Evolutionary conservation across 2,797 vertebrate genomes (phyloP).

Genomic region (Enteromius mattozi): DNA sequence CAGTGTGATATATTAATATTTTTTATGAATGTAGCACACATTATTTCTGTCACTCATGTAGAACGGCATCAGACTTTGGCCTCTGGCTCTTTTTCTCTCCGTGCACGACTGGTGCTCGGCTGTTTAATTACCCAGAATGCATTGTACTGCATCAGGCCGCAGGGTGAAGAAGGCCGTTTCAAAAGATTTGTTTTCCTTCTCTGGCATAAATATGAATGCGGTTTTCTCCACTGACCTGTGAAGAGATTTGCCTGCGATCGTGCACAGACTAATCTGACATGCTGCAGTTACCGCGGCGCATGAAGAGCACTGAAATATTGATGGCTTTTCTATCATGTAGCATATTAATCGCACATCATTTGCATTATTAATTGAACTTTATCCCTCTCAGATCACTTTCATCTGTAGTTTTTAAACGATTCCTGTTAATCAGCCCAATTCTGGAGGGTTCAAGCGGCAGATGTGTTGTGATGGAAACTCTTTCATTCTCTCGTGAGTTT

Average conservation of each 20-base stretch:
- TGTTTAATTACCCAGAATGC: conserved; percentile 54
- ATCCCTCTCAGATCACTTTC: conserved; percentile 44
- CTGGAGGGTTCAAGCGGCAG: conserved; percentile 4
- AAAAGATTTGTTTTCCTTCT: conserved; percentile 33
- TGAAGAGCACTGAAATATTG: not conserved
- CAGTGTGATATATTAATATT: not conserved
- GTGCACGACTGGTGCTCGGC: not conserved
- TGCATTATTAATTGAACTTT: conserved; percentile 42
- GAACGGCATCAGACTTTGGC: not conserved
- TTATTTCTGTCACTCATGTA: not conserved
- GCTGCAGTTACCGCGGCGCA: not conserved
- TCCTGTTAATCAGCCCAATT: conserved; percentile 37
- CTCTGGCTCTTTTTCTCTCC: conserved; percentile 3
- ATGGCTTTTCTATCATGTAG: conserved; percentile 1
- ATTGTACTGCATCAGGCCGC: conserved; percentile 3
- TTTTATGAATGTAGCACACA: not conserved
- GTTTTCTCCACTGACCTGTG: conserved; percentile 18
- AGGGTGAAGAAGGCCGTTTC: not conserved
- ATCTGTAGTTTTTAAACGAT: conserved; percentile 35
- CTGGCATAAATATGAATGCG: conserved; percentile 3
- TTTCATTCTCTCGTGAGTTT: not conserved
- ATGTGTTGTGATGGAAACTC: conserved; percentile 19
- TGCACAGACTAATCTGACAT: not conserved
- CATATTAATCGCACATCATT: conserved; percentile 44
- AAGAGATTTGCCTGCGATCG: conserved; percentile 6